Evolutionary conservation across 1,140 invertebrate genomes (phyloP).

Genomic region (Magallana angulata): DNA sequence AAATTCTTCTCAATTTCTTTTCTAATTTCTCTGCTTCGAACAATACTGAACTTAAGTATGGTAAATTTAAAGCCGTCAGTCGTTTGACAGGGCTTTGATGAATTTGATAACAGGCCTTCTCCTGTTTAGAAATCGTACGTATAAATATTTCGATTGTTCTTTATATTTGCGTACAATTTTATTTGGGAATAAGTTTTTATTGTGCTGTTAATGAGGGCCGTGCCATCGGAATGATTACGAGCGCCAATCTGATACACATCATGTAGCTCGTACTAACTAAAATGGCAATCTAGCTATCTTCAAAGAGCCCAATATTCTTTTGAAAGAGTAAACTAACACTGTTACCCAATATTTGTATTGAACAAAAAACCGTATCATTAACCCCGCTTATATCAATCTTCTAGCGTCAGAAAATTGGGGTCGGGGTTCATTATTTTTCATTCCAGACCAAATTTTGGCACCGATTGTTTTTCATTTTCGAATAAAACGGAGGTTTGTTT

Average conservation of each 20-base stretch:
- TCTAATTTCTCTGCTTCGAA: background rate
- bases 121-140: constrained; percentile 15
- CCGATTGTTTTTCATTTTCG: constrained; percentile 7
- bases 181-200: constrained; percentile 11
- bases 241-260: background rate
- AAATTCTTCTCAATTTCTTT: background rate
- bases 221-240: background rate
- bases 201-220: constrained; percentile 19
- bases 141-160: constrained; percentile 35
- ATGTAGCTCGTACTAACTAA: background rate
- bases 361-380: constrained; percentile 14
- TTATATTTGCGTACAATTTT: constrained; percentile 21
- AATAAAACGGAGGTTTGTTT: background rate
- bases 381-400: constrained; percentile 9
- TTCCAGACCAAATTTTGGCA: constrained; percentile 35
- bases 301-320: constrained; percentile 1
- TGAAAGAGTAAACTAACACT: constrained; percentile 16
- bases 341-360: constrained; percentile 20
- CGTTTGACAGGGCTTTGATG: constrained; percentile 17
- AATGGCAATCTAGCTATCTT: constrained; percentile 13
- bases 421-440: background rate
- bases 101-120: background rate
- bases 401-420: constrained; percentile 7
- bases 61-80: constrained; percentile 17
- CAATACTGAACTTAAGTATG: constrained; percentile 22